Evolutionary conservation across 2,888 invertebrate species (phyloP).

Genomic region (Epinotia brunnichana): DNA sequence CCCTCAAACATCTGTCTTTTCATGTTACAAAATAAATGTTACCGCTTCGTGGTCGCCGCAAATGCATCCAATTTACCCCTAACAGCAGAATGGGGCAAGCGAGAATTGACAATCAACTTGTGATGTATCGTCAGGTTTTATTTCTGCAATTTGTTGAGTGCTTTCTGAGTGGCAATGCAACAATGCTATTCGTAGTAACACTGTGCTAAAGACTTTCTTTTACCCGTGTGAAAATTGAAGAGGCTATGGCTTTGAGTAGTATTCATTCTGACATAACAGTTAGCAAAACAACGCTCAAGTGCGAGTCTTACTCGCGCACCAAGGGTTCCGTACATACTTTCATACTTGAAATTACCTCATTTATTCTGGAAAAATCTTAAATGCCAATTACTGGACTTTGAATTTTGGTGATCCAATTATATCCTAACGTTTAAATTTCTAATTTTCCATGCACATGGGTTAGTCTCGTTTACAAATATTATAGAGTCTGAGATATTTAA

Average conservation of each 20-base stretch:
- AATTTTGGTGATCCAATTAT: too few species aligned
- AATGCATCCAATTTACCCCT: slow-evolving; percentile 36
- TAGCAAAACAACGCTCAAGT: slow-evolving; percentile 5
- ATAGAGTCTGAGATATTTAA: too few species aligned
- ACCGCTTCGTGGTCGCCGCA: slow-evolving; percentile 7
- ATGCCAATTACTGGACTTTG: too few species aligned
- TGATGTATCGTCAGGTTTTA: slow-evolving; percentile 32
- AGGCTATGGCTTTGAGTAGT: slow-evolving; percentile 7
- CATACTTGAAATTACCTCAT: too few species aligned
- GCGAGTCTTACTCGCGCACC: not conserved
- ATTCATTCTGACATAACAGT: not conserved
- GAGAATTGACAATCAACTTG: slow-evolving; percentile 31
- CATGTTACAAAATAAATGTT: not conserved
- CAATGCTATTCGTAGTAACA: not conserved
- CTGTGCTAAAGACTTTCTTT: not conserved
- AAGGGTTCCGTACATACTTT: too few species aligned
- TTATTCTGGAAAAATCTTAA: too few species aligned
- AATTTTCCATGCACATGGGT: too few species aligned
- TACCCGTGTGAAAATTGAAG: not conserved
- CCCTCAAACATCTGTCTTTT: slow-evolving; percentile 7
- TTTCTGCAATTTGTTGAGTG: slow-evolving; percentile 30
- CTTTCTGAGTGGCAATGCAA: slow-evolving; percentile 13
- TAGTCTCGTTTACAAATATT: too few species aligned
- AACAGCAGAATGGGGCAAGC: slow-evolving; percentile 32
- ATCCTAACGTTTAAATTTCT: too few species aligned